Conservation (phyloP, 2,797 vertebrate genomes). For the Ispidina picta region DNA sequence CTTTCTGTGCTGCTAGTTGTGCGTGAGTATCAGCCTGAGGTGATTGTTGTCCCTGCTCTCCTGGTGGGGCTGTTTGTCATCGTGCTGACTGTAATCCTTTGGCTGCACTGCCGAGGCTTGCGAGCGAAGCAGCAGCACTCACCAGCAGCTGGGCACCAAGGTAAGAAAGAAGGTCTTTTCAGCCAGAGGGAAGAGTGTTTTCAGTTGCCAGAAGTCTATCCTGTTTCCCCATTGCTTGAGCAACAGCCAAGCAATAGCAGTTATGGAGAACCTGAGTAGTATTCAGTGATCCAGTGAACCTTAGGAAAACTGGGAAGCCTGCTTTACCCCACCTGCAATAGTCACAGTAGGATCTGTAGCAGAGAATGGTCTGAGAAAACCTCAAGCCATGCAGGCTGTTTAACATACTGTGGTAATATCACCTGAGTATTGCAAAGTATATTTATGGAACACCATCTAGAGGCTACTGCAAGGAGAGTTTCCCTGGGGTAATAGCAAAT, state of each 20-base stretch:
- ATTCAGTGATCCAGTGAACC: background rate
- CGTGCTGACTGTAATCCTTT: conserved; percentile 84
- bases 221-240: background rate
- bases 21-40: conserved; percentile 81
- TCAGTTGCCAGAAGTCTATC: background rate
- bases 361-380: background rate
- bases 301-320: background rate
- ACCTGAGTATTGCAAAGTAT: background rate
- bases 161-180: conserved; percentile 25
- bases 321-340: background rate
- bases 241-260: background rate
- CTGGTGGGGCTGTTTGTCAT: conserved; percentile 85
- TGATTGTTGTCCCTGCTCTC: conserved; percentile 88
- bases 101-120: conserved; percentile 73
- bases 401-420: background rate
- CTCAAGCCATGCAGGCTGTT: background rate
- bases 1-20: conserved; percentile 58
- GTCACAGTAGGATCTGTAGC: background rate
- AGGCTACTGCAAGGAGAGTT: background rate
- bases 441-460: background rate
- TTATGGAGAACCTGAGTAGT: background rate
- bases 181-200: background rate
- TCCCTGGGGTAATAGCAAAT: background rate
- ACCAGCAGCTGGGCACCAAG: conserved; percentile 3
- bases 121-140: conserved; percentile 39